Conservation (phyloP, 2,113 vertebrate species). For the rat (Rattus norvegicus) region GRCr8 NC_086026.1:96417501-96418000, state of each 20-base stretch:
- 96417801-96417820: conserved; percentile 30
- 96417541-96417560: conserved; percentile 23
- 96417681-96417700: neutral
- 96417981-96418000: neutral
- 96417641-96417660: neutral
- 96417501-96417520: conserved; percentile 21
- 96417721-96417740: neutral
- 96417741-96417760: neutral
- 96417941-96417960: neutral
- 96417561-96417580: neutral
- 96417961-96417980: neutral
- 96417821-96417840: neutral
- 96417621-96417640: neutral
- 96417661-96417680: neutral
- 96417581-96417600: conserved; percentile 19
- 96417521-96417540: conserved; percentile 14
- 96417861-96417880: neutral
- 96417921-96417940: neutral
- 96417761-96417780: neutral
- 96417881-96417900: neutral
- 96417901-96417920: neutral
- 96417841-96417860: neutral
- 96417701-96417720: neutral
- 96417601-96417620: neutral
- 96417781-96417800: neutral